A percentile compares a stretch with the other conserved stretches of the same genome.
phyloP scores from a whole-genome alignment of 1,140 invertebrate genomes.

The Prorops nasuta region DNA sequence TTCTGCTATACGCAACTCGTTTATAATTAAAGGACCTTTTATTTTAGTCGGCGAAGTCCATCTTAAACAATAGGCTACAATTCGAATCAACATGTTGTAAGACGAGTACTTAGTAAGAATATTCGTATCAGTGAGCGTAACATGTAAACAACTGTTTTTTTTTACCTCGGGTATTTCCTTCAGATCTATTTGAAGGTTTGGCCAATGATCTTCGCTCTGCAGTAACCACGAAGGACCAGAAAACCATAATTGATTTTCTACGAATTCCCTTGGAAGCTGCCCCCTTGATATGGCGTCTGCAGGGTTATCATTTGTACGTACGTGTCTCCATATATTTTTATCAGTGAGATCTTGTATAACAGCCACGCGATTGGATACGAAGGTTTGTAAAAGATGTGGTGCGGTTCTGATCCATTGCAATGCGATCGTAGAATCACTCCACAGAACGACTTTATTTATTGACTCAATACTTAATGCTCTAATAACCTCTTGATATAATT shows the following conservation, averaged over 20 bases:
- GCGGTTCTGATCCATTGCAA: not conserved
- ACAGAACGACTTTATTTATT: not conserved
- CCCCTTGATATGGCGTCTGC: conserved; percentile 39
- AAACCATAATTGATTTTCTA: conserved; percentile 17
- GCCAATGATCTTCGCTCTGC: not conserved
- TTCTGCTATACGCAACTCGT: not conserved
- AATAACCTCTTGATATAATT: not conserved
- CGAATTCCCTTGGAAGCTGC: conserved; percentile 6
- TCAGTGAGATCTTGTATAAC: conserved; percentile 35
- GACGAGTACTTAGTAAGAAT: not conserved
- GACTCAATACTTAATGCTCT: too few species aligned
- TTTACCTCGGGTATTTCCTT: not conserved
- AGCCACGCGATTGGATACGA: conserved; percentile 30
- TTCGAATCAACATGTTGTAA: not conserved
- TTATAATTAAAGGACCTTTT: not conserved
- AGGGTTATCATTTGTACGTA: conserved; percentile 32
- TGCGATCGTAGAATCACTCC: not conserved
- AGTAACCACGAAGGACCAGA: conserved; percentile 22
- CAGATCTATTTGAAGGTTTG: not conserved
- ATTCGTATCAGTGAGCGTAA: not conserved
- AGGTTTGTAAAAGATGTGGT: not conserved
- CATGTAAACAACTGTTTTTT: not conserved
- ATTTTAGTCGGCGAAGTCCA: not conserved
- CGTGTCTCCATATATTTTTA: conserved; percentile 26
- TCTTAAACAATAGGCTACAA: not conserved